Base-by-base conservation (phyloP, 2,888 invertebrate genomes). In the Lordiphosa fenestrarum region DNA sequence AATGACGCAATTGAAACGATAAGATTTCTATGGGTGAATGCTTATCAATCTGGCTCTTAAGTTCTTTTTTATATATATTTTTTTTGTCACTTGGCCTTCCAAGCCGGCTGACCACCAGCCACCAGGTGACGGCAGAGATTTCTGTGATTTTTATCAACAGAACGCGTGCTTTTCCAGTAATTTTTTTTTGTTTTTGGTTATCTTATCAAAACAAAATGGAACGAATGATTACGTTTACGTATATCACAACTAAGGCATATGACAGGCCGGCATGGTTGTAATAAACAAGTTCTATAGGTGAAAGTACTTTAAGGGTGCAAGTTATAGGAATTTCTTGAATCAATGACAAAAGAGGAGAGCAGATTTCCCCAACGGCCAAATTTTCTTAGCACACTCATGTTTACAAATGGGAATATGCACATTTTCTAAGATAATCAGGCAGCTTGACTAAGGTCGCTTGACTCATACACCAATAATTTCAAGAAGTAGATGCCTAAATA, bases 1-100 rank as follows among this genome's bases (percentile, higher is more conserved):
- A 54, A 56, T 76, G 76, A 76, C 76, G 76, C 76, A 82, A 64
- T 49, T 56, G 47, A 9, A 10, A n/a, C 42, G 73, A 75, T 70
- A 76, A 68, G 59, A 19, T 66, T 66, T 62, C 59, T 47, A 48
- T 57, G 64, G n/a, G 42, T 46, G 13, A 41, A 52, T 50, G 39
- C 56, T 30, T 51, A 75, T 77, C 71, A 60, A 69, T 71, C 59
- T 67, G 59, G 73, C 52, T 68, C 62, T 66, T 23, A 38, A 19
- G n/a, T 33, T 19, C 4, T 36, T 47, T 19, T 19, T 47, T 36
- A 6, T 36, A 37, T 25, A 19, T 51, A 38, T 19, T 36, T 55
- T 57, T 53, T 47, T 55, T 57, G 53, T 47, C 46, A 65, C 30
- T 35, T 40, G 42, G 44, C 41, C 19, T 15, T 30, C n/a, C 25